Evolutionary conservation across 53 echinoderm and acorn worm species (phyloP), one percentile per base, ranked within the genome.

Genomic region (Temnopleurus reevesii): DNA sequence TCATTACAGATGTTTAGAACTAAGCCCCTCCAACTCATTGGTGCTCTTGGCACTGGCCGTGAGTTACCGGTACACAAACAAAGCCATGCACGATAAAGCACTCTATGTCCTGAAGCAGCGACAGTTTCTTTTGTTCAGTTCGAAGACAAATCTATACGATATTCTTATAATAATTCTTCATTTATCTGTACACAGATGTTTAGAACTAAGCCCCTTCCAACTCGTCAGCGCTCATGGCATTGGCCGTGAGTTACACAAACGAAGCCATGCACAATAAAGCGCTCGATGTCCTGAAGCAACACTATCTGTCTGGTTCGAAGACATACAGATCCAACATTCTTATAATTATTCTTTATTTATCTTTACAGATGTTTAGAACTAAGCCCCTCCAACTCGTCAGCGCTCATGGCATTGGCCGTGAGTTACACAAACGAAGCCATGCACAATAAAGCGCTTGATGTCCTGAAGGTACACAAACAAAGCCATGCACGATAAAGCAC

Each of bases 371-470:
- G 96, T 89, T 88, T 99, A 49, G 96, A 99, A 86, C 71, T 99
- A 24, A 89, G 92, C 57, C 92, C 96, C 41, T 93, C 84, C 71
- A 99, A 99, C 65, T 77, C 92, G 7, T 86, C 94, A 35, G 96
- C 94, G 4, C 84, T 94, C 51, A 94, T 99, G 96, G 90, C 95
- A 4, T 91, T 99, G 2, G 93, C 96, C 7, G 96, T 99, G 29
- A 99, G 99, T 64, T 99, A 99, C 79, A 96, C 99, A 60, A 99
- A 99, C 33, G 99, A 99, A 41, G 94, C 96, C 19, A 81, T 94
- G 87, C 99, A 99, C 58, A 96, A 96, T 83, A 92, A 94, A 66
- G 99, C 99, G 1, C 71, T 95, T 53, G 96, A 96, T 36, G 59
- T 93, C 0, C n/a, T n/a, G n/a, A n/a, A n/a, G n/a, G n/a, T n/a